Evolutionary conservation across 2,888 invertebrate genomes (phyloP).

Genomic region (Ceramica pisi): DNA sequence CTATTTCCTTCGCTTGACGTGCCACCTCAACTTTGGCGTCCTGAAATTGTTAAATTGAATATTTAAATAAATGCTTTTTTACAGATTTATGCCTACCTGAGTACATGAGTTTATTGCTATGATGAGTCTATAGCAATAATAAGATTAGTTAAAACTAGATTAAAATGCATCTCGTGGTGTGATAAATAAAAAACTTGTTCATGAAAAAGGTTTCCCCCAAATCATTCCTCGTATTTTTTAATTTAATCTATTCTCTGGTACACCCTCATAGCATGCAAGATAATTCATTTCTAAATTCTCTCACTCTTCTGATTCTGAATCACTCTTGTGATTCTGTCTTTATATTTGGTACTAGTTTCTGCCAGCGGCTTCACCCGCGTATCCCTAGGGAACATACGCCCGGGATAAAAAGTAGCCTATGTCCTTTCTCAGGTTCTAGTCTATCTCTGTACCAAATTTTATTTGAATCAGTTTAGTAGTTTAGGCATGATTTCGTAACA

Average conservation of each 20-base stretch:
- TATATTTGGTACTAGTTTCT: no score
- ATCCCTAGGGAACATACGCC: no score
- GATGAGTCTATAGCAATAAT: constrained; percentile 3
- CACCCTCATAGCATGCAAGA: background rate
- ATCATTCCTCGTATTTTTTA: no score
- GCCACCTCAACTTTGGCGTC: constrained; percentile 85
- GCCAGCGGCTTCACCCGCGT: no score
- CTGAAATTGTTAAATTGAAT: constrained; percentile 74
- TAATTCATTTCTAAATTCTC: background rate
- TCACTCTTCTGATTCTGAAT: no score
- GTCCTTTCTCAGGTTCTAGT: no score
- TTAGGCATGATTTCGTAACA: no score
- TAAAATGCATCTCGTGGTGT: background rate
- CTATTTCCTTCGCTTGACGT: constrained; percentile 81
- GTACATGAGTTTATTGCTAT: no score
- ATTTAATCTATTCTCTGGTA: background rate
- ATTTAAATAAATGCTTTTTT: background rate
- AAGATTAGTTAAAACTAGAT: background rate
- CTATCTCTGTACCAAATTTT: no score
- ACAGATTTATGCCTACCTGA: background rate
- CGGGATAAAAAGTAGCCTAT: no score
- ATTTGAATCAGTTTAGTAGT: no score
- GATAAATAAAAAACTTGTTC: background rate
- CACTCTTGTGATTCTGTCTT: background rate
- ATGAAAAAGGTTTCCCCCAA: background rate